Base-by-base conservation (phyloP, 2,888 invertebrate genomes). In the Crepidodera aurea region DNA sequence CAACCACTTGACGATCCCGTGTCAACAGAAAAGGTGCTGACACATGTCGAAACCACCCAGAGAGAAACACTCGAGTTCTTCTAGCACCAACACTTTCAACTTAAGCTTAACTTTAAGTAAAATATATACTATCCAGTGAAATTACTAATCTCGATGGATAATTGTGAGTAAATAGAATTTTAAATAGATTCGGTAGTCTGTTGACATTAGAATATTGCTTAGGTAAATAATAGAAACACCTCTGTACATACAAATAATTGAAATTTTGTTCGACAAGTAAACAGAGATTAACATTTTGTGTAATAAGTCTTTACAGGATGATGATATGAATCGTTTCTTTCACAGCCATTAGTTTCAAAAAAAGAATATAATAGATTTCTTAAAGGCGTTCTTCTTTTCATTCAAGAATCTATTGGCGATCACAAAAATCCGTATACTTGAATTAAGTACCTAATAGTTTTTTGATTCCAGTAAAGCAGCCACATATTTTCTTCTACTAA, bases 1-100 rank as follows among this genome's bases (percentile, higher is more conserved):
- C 22, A 12, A 58, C 59, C 58, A 62, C 61, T 72, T 57, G 64
- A 72, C 64, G 60, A 62, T 57, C 51, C 55, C 42, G 65, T 68
- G 70, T 68, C 60, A 69, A 70, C 48, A 69, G 32, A 61, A 65
- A 72, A 71, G 64, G 57, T 71, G 72, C 73, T 73, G 72, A 72
- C 71, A 64, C 73, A 73, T 69, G 60, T 22, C 58, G 53, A 62
- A 70, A 59, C 71, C 71, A 71, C 72, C 72, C 71, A 71, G 59
- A 67, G 61, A 65, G 61, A 54, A 37, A 60, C 58, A 68, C 68
- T 68, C 65, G 65, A 62, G 34, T 15, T 7, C 22, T 25, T 13
- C 56, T 19, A 56, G 50, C 34, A 54, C 51, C 50, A 32, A 57
- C 46, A 46, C 40, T 40, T 40, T 40, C 40, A 40, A 40, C 40